Evolutionary conservation across 2,888 invertebrate species (phyloP).

Genomic region (Norana najaformis): DNA sequence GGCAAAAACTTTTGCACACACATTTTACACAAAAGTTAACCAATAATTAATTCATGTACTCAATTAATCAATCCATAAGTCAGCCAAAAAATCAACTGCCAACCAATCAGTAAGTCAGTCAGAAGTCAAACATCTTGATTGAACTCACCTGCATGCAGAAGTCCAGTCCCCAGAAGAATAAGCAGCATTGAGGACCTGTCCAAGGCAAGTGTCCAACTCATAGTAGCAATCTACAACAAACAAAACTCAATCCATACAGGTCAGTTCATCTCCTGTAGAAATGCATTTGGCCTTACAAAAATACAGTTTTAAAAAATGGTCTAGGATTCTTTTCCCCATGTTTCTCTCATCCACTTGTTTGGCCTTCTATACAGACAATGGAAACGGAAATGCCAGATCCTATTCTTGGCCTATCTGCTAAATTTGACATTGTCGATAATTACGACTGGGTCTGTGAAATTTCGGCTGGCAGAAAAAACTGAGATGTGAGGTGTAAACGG

Average conservation of each 20-base stretch:
- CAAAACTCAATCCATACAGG: neutral
- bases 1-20: neutral
- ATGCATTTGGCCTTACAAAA: neutral
- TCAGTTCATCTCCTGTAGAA: neutral
- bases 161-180: neutral
- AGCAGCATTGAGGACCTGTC: neutral
- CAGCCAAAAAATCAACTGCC: neutral
- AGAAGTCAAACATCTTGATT: neutral
- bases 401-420: no score
- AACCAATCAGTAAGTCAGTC: neutral
- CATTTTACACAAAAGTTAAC: neutral
- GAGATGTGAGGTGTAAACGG: no score
- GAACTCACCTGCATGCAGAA: slow-evolving; percentile 15
- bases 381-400: no score
- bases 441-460: no score
- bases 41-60: neutral
- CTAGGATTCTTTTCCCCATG: neutral
- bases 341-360: no score
- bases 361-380: no score
- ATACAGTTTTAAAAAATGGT: no score
- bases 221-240: slow-evolving; percentile 9
- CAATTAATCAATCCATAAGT: neutral
- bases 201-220: neutral
- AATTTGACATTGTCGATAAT: no score
- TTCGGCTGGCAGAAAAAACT: no score